phyloP scores from a whole-genome alignment of 2,888 invertebrate genomes.

The Quadroppia sp. region DNA sequence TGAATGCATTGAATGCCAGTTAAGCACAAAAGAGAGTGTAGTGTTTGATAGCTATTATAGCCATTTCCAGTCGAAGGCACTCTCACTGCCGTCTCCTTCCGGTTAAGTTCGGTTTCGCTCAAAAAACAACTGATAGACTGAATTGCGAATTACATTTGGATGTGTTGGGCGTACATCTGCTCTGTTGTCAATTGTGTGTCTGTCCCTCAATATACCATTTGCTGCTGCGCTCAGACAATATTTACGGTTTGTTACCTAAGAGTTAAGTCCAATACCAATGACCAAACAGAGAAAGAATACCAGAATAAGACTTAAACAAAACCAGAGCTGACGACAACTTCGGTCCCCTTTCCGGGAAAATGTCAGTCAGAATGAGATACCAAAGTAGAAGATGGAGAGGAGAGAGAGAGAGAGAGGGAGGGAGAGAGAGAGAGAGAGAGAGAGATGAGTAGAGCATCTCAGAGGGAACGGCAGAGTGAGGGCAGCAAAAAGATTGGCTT shows the following conservation, averaged over 20 bases:
- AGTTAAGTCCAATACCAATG: neutral
- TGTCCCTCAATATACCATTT: neutral
- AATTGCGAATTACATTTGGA: neutral
- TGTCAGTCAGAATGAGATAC: conserved; percentile 12
- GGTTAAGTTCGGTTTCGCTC: neutral
- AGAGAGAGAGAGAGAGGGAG: neutral
- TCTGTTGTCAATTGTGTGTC: conserved; percentile 7
- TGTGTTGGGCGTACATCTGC: conserved; percentile 13
- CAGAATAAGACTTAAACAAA: neutral
- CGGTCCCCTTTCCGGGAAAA: neutral
- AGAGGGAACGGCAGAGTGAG: neutral
- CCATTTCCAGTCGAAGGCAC: conserved; percentile 22
- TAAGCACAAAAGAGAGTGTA: neutral
- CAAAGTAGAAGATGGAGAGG: too few species aligned
- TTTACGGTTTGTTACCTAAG: conserved; percentile 2
- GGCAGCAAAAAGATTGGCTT: conserved; percentile 6
- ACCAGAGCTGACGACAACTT: neutral
- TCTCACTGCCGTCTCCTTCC: conserved; percentile 22
- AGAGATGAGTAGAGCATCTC: too few species aligned
- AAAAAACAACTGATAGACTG: neutral
- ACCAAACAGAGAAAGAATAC: neutral
- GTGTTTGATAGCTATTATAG: neutral
- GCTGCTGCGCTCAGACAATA: neutral
- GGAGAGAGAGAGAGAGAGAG: neutral
- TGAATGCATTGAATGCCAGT: conserved; percentile 5